These are phyloP conservation scores for Heloderma charlesbogerti DNA, from an alignment of 2,113 vertebrate genomes.

Conservation along the genomic window DNA sequence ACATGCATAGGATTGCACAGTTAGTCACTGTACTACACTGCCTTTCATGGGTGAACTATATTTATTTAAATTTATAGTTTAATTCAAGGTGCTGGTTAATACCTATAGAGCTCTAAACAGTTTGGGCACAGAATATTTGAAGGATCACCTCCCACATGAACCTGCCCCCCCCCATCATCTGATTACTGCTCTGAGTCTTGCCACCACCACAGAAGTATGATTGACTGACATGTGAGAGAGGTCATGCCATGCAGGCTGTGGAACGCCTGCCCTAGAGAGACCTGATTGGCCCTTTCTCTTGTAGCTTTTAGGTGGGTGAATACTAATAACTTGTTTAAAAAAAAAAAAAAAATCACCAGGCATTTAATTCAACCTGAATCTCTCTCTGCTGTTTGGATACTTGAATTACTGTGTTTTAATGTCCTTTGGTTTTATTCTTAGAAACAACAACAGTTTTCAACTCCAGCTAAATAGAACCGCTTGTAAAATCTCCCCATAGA, in stretches of 20 bases:
- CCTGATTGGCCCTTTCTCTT: no score
- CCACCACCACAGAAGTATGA: not conserved
- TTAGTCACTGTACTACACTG: not conserved
- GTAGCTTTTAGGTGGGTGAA: no score
- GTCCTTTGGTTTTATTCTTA: not conserved
- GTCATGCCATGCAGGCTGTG: no score
- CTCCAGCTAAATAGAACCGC: no score
- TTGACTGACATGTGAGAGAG: not conserved
- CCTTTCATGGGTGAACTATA: not conserved
- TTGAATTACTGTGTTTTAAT: not conserved
- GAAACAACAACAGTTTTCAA: not conserved
- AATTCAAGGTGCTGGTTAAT: not conserved
- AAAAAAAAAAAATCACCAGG: not conserved
- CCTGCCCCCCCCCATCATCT: not conserved
- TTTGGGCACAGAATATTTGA: not conserved
- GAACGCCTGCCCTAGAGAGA: no score
- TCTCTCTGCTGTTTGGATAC: not conserved
- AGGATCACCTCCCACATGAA: not conserved
- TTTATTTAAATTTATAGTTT: not conserved
- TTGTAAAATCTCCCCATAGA: no score
- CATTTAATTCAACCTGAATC: not conserved
- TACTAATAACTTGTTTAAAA: no score
- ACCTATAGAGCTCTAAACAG: not conserved
- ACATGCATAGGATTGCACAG: not conserved
- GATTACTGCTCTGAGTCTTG: not conserved